Base-by-base conservation (phyloP, 2,113 vertebrate genomes). In the Atrichornis clamosus region DNA sequence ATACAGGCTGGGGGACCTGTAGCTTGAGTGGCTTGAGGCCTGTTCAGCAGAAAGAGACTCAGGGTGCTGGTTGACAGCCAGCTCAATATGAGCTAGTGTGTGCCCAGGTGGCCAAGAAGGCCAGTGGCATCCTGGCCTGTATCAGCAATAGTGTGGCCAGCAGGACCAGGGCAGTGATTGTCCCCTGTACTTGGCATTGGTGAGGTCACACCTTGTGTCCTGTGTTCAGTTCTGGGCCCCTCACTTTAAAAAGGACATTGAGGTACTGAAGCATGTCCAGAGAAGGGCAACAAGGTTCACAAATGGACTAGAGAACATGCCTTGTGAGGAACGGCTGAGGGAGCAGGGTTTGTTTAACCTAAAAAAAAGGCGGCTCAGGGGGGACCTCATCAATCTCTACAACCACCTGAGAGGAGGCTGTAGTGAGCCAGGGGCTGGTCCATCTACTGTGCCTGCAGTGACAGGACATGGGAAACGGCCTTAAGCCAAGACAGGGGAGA, bases 381-480 rank as follows among this genome's bases (percentile, higher is more conserved):
- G 10, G 3, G 6, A 64, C 26, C 27, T 42, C 19, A 23, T 27
- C 0, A 0, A 15, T 59, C 37, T n/a, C 22, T 46, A 33, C 32
- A 65, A n/a, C 23, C 37, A 28, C 22, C 6, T 67, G 19, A 67
- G 16, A 67, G 37, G 59, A 74, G 7, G 8, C 5, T 23, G 15
- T 28, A 39, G 44, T 44, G 37, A 39, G 37, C 35, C 24, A 8
- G 5, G 15, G 18, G 22, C 27, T 3, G 0, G 27, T 74, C 50
- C 23, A 27, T 28, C 44, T 52, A 13, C 37, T 52, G 33, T 9
- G 27, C 44, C 33, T 52, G 60, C 32, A 52, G 44, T 33, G 19
- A 59, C 27, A 65, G 18, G 15, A 23, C 35, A 3, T 4, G 42
- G 39, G 15, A 89, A 65, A 81, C 33, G 32, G 52, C 44, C 27